A percentile compares a stretch with the other conserved stretches of the same genome.
phyloP scores from a whole-genome alignment of 2,113 vertebrate genomes.

The Coturnix japonica region DNA sequence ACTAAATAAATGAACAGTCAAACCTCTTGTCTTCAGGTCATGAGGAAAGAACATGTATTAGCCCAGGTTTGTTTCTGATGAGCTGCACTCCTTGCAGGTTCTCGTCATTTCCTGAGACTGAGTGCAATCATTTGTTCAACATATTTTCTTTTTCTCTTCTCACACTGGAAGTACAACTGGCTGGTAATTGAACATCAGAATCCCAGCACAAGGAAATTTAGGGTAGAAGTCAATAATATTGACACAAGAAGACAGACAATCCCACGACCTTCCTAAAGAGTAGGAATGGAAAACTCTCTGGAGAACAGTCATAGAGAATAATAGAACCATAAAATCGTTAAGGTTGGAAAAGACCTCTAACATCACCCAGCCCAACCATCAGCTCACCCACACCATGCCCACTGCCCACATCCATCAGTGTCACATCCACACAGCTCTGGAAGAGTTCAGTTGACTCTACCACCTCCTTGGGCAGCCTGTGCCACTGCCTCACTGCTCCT shows the following conservation, averaged over 20 bases:
- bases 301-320: too few relatives aligned
- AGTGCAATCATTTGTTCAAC: neutral
- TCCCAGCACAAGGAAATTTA: neutral
- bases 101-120: neutral
- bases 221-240: neutral
- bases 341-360: too few relatives aligned
- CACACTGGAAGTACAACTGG: neutral
- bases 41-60: neutral
- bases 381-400: too few relatives aligned
- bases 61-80: neutral
- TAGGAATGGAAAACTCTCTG: neutral
- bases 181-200: neutral
- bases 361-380: too few relatives aligned
- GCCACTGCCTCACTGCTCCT: too few relatives aligned
- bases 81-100: neutral
- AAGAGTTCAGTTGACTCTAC: too few relatives aligned
- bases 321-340: neutral
- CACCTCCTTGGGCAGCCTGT: too few relatives aligned
- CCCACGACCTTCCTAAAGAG: neutral
- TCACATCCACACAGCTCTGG: too few relatives aligned
- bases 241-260: rapidly evolving
- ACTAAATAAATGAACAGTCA: neutral
- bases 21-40: neutral
- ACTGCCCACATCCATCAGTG: too few relatives aligned
- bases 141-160: neutral